A percentile compares a stretch with the other conserved stretches of the same genome.
Conservation (phyloP, 2,797 vertebrate species). For the Syncerus caffer region DNA sequence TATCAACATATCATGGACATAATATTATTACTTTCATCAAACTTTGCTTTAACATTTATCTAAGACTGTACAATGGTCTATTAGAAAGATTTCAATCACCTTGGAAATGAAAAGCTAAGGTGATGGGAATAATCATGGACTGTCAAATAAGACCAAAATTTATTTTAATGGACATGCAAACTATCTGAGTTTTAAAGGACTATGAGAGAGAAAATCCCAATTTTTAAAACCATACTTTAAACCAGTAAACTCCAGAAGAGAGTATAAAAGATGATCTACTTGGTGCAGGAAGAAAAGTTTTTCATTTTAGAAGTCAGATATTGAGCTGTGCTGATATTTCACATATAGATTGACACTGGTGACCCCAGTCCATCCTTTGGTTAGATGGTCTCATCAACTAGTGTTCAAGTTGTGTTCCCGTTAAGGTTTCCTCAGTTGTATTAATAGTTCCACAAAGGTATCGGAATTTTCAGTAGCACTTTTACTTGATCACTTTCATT, state of each 20-base stretch:
- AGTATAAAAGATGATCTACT: background rate
- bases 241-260: background rate
- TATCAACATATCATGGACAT: background rate
- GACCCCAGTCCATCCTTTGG: accelerated
- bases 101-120: background rate
- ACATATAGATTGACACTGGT: background rate
- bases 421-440: background rate
- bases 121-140: background rate
- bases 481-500: background rate
- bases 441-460: background rate
- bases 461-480: background rate
- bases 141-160: background rate
- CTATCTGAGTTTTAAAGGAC: slow-evolving; percentile 22
- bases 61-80: background rate
- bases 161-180: background rate
- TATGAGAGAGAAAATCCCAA: background rate
- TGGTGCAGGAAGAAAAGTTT: background rate
- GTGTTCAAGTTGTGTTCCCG: background rate
- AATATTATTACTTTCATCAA: background rate
- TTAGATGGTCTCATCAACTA: background rate
- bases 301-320: background rate
- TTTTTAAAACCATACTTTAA: background rate
- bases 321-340: background rate
- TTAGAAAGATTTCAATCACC: background rate
- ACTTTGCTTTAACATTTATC: background rate